Evolutionary conservation across 2,888 invertebrate species (phyloP), one percentile per base, ranked within the genome.

Genomic region (Cremastinae sp.): DNA sequence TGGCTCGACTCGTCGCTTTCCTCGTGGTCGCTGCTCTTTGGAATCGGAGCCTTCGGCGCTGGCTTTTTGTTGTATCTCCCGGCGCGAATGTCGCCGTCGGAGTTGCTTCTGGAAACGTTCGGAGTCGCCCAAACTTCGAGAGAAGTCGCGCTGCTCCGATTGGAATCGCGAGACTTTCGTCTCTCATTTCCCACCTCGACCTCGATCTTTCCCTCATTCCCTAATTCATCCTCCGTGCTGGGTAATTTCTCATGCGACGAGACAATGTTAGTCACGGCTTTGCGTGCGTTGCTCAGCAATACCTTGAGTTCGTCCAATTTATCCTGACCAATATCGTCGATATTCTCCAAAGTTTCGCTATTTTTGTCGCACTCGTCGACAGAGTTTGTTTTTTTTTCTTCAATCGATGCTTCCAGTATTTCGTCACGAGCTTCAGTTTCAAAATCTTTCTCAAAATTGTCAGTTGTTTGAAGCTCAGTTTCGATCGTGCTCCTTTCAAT

Each of bases 1-100:
- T 28, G 81, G 73, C 70, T 79, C 62, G 65, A 79, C 28, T 77
- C 75, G 9, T 65, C 56, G 1, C 72, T 28, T 38, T 78, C 75
- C 28, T 22, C 18, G 49, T 69, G 71, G 4, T 83, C 83, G n/a
- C 82, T 77, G 43, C 74, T 80, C 5, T 51, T 70, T 10, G 78
- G 71, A 14, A 78, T 51, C 0, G 92, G 92, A 8, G 88, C 91
- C 75, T 85, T 88, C 0, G 92, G 92, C 0, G 92, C 92, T 18
- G 89, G 88, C 78, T 89, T 91, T 84, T 92, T 92, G 71, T 91
- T 85, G 79, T 92, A 92, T 81, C 89, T 91, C 7, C 92, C 92
- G 0, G 91, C 91, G 41, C 92, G 87, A 54, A 71, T 79, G 5
- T 82, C 81, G 20, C 76, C 75, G 12, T 86, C 87, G 2, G 85